A percentile compares a stretch with the other conserved stretches of the same genome.
phyloP scores from a whole-genome alignment of 2,113 vertebrate species.

The Oreochromis tanganicae region DNA sequence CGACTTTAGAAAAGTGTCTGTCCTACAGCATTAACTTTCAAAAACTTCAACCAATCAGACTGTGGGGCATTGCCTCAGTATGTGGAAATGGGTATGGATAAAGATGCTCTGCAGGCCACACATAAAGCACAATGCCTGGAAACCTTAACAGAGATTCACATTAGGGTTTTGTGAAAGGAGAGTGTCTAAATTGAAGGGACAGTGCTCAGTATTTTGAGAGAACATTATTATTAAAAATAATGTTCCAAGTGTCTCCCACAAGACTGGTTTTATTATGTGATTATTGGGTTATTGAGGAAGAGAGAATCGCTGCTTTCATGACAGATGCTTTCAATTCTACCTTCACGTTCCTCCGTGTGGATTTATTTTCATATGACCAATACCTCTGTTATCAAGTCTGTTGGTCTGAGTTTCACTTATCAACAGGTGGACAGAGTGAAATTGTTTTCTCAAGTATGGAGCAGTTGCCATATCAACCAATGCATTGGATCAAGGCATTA shows the following conservation, averaged over 20 bases:
- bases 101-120: neutral
- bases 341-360: neutral
- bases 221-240: neutral
- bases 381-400: neutral
- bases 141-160: neutral
- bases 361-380: neutral
- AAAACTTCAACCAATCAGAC: neutral
- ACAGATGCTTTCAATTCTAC: neutral
- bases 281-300: constrained; percentile 6
- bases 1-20: neutral
- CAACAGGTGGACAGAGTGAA: constrained; percentile 39
- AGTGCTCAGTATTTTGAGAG: neutral
- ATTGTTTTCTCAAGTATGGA: neutral
- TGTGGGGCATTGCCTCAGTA: neutral
- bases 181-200: neutral
- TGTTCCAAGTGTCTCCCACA: neutral
- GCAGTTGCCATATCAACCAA: constrained; percentile 50
- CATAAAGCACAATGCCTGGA: neutral
- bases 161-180: neutral
- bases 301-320: neutral
- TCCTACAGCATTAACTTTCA: neutral
- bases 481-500: neutral
- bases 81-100: neutral
- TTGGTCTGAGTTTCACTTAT: neutral
- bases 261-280: neutral